Percentiles rank a stretch among this genome's conserved stretches.
phyloP scores from a whole-genome alignment of 2,888 invertebrate species.

The Anoplius nigerrimus region DNA sequence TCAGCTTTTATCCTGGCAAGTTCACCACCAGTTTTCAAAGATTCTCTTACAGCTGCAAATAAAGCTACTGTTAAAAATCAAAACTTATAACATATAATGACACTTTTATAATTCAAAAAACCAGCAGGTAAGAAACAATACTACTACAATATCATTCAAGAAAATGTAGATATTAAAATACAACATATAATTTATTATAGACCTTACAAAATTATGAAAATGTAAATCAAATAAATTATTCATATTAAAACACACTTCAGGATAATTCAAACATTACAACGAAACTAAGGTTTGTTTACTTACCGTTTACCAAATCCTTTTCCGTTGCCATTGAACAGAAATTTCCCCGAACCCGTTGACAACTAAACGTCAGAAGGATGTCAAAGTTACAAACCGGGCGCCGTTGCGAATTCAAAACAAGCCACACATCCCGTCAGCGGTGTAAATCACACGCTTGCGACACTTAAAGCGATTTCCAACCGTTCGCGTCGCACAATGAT shows the following conservation, averaged over 20 bases:
- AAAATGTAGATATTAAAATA: background rate
- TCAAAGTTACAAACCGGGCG: background rate
- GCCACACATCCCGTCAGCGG: background rate
- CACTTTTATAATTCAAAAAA: background rate
- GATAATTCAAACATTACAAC: too few species aligned
- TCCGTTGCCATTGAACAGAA: constrained; percentile 58
- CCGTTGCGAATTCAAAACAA: constrained; percentile 12
- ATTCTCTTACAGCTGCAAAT: constrained; percentile 67
- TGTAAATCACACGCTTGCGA: background rate
- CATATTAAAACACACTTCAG: background rate
- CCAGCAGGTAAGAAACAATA: background rate
- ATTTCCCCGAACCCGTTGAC: too few species aligned
- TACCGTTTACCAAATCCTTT: constrained; percentile 67
- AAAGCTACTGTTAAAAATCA: constrained; percentile 1
- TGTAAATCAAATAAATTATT: constrained; percentile 4
- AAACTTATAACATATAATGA: background rate
- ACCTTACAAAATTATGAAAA: too few species aligned
- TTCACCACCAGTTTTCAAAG: constrained; percentile 67
- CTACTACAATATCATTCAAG: background rate
- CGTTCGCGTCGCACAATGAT: too few species aligned
- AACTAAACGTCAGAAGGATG: too few species aligned
- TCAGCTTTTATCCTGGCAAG: constrained; percentile 70
- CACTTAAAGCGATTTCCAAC: constrained; percentile 9
- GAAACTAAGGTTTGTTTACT: constrained; percentile 3
- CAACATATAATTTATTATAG: too few species aligned